Evolutionary conservation across 2,113 vertebrate species (phyloP).

Genomic region (Sterrhoptilus dennistouni): DNA sequence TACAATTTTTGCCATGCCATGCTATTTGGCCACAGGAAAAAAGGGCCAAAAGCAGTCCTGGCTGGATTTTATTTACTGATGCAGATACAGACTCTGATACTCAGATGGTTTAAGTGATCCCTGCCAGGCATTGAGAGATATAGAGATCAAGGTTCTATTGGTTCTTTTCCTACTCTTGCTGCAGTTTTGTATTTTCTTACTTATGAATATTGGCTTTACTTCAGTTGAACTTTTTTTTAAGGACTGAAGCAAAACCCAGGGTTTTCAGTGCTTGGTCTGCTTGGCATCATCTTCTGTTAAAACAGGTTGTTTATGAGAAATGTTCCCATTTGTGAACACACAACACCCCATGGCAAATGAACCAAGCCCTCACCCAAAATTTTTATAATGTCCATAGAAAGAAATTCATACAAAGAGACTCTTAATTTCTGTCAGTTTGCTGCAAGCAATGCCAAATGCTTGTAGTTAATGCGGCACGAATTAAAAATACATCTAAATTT

Average conservation of each 20-base stretch:
- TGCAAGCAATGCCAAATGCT: background rate
- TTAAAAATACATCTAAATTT: background rate
- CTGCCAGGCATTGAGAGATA: background rate
- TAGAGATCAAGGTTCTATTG: background rate
- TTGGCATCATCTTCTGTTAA: background rate
- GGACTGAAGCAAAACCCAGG: background rate
- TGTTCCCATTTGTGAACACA: background rate
- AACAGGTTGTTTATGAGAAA: background rate
- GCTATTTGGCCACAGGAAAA: background rate
- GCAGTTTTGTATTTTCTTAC: background rate
- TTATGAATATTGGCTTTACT: background rate
- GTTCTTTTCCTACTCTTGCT: background rate
- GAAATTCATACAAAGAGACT: background rate
- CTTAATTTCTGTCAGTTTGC: background rate
- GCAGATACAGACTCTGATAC: background rate
- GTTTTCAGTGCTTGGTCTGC: background rate
- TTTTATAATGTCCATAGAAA: background rate
- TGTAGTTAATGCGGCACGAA: background rate
- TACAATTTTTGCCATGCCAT: background rate
- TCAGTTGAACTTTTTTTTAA: background rate
- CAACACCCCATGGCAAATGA: background rate
- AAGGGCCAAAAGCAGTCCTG: background rate
- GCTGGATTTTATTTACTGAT: background rate
- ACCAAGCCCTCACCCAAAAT: background rate
- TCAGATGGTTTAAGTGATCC: background rate